Percentiles rank a stretch among this genome's conserved stretches.
These are phyloP conservation scores for Pachyramphus minor DNA, from an alignment of 2,113 vertebrate species.

Conservation along the genomic window DNA sequence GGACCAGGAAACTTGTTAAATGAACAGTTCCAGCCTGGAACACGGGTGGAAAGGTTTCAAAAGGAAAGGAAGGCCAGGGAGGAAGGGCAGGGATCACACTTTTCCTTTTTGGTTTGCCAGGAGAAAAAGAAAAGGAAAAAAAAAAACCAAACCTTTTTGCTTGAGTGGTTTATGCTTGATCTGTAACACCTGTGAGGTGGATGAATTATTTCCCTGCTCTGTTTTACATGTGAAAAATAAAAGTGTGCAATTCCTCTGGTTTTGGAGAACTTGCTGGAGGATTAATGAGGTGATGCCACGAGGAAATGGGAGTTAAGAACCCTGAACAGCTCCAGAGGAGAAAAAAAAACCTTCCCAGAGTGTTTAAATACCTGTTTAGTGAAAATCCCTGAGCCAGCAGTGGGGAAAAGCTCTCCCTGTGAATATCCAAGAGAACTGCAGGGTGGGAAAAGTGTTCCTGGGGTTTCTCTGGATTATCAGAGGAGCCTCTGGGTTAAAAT, in stretches of 20 bases:
- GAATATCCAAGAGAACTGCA: background rate
- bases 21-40: background rate
- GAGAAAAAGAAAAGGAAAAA: background rate
- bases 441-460: background rate
- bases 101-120: background rate
- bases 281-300: background rate
- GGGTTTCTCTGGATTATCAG: background rate
- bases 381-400: background rate
- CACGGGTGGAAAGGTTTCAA: background rate
- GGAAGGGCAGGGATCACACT: background rate
- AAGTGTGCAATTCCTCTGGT: background rate
- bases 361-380: background rate
- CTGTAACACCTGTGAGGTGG: background rate
- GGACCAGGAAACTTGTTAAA: background rate
- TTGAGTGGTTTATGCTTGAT: background rate
- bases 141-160: background rate
- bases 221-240: background rate
- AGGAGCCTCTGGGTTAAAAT: background rate
- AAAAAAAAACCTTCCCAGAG: background rate
- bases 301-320: slow-evolving; percentile 38
- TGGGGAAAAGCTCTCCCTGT: background rate
- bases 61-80: background rate
- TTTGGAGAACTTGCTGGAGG: background rate
- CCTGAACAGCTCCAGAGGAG: background rate
- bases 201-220: background rate